Evolutionary conservation across 2,113 vertebrate species (phyloP).

Genomic region (Hypanus sabinus): DNA sequence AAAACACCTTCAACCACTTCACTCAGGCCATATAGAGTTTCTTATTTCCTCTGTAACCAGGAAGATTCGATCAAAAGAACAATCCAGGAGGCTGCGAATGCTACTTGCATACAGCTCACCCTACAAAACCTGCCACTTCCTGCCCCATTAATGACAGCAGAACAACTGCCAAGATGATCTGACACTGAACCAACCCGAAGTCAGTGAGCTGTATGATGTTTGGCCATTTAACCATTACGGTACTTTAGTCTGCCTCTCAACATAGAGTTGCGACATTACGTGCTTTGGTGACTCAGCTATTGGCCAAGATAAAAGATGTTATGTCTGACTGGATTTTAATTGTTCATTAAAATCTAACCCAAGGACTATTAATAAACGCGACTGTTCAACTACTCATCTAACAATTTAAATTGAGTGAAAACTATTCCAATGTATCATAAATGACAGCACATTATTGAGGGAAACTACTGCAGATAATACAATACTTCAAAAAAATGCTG

Average conservation of each 20-base stretch:
- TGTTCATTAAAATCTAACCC: neutral
- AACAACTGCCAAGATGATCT: too few species aligned
- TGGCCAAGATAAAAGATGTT: neutral
- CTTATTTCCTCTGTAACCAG: too few species aligned
- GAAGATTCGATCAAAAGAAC: too few species aligned
- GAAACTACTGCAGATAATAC: too few species aligned
- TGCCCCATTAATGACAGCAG: too few species aligned
- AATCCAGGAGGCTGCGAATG: neutral
- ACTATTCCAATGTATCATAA: neutral
- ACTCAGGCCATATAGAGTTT: too few species aligned
- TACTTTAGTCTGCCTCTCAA: neutral
- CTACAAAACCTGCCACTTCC: neutral
- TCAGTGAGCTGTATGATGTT: neutral
- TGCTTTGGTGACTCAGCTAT: neutral
- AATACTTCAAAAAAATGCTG: too few species aligned
- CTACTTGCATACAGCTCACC: neutral
- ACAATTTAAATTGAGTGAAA: neutral
- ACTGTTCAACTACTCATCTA: neutral
- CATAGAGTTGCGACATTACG: neutral
- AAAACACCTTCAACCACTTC: too few species aligned
- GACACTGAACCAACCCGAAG: too few species aligned
- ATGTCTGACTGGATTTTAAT: too few species aligned
- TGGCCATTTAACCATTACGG: neutral
- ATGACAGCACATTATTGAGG: neutral
- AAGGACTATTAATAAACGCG: neutral